A percentile compares a stretch with the other conserved stretches of the same genome.
phyloP scores from a whole-genome alignment of 2,113 vertebrate species.

The Dasyornis broadbenti region DNA sequence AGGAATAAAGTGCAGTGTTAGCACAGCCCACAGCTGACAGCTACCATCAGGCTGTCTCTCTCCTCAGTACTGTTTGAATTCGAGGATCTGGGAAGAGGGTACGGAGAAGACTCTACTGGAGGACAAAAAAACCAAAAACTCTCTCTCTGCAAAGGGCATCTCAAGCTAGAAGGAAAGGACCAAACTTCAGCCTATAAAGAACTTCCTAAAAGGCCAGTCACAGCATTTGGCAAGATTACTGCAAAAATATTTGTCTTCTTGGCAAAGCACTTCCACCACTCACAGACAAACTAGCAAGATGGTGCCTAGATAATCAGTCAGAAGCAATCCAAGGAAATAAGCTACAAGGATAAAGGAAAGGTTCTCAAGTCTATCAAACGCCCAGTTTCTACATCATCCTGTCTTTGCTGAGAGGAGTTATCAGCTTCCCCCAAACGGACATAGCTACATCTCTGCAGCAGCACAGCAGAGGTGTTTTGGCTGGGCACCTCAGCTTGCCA shows the following conservation, averaged over 20 bases:
- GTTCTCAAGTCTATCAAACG: background rate
- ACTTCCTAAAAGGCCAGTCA: background rate
- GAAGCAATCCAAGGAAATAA: background rate
- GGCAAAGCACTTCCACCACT: conserved; percentile 8
- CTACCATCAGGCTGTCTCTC: background rate
- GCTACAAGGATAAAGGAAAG: background rate
- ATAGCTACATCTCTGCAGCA: background rate
- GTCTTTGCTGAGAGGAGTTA: background rate
- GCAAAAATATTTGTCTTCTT: conserved; percentile 37
- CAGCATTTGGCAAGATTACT: background rate
- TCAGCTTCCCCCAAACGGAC: background rate
- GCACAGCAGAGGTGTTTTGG: background rate
- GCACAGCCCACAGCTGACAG: background rate
- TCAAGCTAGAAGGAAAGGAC: background rate
- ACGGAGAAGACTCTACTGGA: background rate
- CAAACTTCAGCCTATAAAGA: background rate
- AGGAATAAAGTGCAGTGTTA: background rate
- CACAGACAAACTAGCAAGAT: background rate
- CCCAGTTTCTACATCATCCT: background rate
- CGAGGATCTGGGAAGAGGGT: background rate
- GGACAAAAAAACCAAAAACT: background rate
- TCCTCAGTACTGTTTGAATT: background rate
- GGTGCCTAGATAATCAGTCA: background rate
- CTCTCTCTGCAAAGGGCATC: background rate
- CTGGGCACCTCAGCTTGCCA: background rate